Evolutionary conservation across 2,888 invertebrate species (phyloP), one percentile per base, ranked within the genome.

Genomic region (Tanaodytes sp.): DNA sequence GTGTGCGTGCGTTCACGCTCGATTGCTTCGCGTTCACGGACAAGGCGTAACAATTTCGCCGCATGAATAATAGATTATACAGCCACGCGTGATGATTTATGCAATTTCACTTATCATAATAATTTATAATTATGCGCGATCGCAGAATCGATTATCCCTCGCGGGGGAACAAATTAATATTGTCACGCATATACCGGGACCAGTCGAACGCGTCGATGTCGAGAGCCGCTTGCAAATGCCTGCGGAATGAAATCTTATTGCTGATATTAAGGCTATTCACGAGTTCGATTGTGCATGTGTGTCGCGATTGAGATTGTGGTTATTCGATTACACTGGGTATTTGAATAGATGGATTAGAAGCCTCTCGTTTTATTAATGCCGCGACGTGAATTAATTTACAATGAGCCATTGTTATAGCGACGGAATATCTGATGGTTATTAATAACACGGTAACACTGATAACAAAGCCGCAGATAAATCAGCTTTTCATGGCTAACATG

Each of bases 91-190:
- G 52, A 46, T 58, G 58, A 65, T 58, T 40, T 58, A 65, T 52
- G 57, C 57, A 58, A 65, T 65, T 65, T 65, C 52, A 58, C 58
- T 58, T 58, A 65, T 65, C 57, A 57, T 42, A 51, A 58, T 58
- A 48, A 58, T 58, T 51, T 39, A 39, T 52, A 65, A 52, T 58
- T 65, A 65, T 58, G 49, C 52, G 16, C 14, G 45, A 62, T 46
- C 40, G 12, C 15, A 23, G 40, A 58, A 65, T 33, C 37, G 49
- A 65, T 57, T 65, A 52, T 57, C 49, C 57, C 51, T 43, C 15
- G 30, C 37, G 37, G 30, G 19, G 36, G 31, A 42, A 31, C 64
- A 57, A 64, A 62, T 62, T 62, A 62, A 57, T 49, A 37, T 51
- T 15, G 42, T 43, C 45, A 19, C 33, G 40, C 6, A 43, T 33